Evolutionary conservation across 2,113 vertebrate genomes (phyloP).

Genomic region (Triplophysa siluroides): DNA sequence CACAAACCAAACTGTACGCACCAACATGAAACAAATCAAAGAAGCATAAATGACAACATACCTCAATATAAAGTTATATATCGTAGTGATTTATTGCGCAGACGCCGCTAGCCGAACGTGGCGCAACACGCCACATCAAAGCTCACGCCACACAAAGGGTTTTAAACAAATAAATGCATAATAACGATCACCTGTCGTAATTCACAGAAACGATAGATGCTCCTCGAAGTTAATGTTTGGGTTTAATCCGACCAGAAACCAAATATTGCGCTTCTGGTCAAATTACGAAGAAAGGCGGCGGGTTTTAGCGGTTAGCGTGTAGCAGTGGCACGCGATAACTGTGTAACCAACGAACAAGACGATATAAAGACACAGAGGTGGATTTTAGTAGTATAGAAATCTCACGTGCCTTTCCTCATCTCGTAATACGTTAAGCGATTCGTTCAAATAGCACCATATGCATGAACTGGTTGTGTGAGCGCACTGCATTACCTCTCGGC

Average conservation of each 20-base stretch:
- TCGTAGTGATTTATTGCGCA: neutral
- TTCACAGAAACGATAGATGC: neutral
- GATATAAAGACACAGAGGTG: neutral
- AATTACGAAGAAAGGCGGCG: neutral
- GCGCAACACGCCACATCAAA: conserved; percentile 2
- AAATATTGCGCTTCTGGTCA: neutral
- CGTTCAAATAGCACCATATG: neutral
- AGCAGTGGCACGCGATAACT: conserved; percentile 25
- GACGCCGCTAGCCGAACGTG: conserved; percentile 1
- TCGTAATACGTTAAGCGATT: no score
- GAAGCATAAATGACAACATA: neutral
- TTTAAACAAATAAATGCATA: neutral
- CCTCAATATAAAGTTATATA: neutral
- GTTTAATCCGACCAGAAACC: neutral
- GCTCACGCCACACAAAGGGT: neutral
- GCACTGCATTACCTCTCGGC: conserved; percentile 52
- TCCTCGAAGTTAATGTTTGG: neutral
- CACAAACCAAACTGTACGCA: neutral
- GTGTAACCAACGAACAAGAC: neutral
- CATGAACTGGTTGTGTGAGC: neutral
- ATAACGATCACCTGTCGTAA: neutral
- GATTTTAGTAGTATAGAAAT: no score
- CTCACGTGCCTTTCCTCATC: neutral
- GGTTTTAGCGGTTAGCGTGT: conserved; percentile 24
- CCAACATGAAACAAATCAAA: neutral